Percentiles rank a stretch among this genome's conserved stretches.
Conservation (phyloP, 2,797 vertebrate species). For the Rousettus madagascariensis region DNA sequence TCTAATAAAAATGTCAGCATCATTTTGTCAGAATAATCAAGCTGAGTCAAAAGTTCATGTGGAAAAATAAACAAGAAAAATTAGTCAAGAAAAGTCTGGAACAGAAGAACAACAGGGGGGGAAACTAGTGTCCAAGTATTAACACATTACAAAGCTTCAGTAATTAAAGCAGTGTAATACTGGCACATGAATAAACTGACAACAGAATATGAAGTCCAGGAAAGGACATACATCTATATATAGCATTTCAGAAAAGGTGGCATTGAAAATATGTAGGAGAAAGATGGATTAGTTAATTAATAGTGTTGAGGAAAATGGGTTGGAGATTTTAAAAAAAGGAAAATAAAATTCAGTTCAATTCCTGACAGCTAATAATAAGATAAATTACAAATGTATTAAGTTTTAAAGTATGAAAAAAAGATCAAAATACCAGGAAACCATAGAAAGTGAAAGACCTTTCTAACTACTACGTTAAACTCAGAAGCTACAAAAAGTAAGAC, state of each 20-base stretch:
- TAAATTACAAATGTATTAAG: conserved; percentile 6
- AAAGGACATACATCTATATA: background rate
- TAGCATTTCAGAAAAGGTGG: background rate
- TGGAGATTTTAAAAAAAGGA: background rate
- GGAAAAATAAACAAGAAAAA: conserved; percentile 52
- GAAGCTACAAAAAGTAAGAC: background rate
- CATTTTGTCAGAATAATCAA: conserved; percentile 50
- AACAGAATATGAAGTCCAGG: background rate
- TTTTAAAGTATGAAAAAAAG: background rate
- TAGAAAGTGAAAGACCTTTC: background rate
- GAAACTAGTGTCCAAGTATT: background rate
- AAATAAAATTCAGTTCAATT: background rate
- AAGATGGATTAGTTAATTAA: background rate
- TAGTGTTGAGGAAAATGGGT: background rate
- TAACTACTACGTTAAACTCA: background rate
- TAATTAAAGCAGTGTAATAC: background rate
- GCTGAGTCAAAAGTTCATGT: conserved; percentile 37
- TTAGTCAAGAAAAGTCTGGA: background rate
- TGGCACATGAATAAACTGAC: background rate
- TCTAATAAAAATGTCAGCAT: conserved; percentile 42
- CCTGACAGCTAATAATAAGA: background rate
- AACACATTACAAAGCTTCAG: background rate
- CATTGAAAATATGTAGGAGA: background rate
- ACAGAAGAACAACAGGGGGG: background rate
- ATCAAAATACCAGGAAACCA: background rate